Evolutionary conservation across 2,797 vertebrate species (phyloP).

Genomic region (Dendrocincla tyrannina): DNA sequence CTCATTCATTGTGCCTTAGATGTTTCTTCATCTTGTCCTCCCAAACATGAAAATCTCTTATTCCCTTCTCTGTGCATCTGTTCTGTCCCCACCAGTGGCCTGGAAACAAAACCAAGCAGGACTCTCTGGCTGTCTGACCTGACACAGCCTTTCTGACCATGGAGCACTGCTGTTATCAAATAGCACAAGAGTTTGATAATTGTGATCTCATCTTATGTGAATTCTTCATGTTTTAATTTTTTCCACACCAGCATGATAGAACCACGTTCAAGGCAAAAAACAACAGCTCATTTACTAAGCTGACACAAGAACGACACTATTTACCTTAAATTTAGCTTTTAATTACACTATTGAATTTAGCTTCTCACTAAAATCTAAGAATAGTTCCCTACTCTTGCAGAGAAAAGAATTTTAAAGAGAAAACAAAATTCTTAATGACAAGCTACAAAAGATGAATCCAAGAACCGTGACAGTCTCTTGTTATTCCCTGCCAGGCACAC

Average conservation of each 20-base stretch:
- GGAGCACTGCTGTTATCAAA: neutral
- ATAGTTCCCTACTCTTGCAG: neutral
- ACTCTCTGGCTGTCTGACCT: neutral
- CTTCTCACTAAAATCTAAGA: neutral
- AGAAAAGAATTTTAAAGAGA: neutral
- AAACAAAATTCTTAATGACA: neutral
- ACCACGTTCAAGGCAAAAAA: neutral
- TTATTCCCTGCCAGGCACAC: neutral
- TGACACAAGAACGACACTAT: neutral
- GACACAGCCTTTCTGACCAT: neutral
- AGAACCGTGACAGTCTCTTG: neutral
- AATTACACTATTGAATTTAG: neutral
- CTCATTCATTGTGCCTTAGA: neutral
- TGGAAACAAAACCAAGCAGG: neutral
- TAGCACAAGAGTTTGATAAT: neutral
- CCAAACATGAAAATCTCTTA: neutral
- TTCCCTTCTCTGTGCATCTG: neutral
- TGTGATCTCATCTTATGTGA: neutral
- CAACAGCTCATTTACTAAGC: neutral
- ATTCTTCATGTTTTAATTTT: neutral
- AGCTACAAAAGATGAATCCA: neutral
- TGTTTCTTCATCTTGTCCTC: neutral
- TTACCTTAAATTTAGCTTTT: neutral
- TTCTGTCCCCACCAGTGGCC: neutral
- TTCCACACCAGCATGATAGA: fast-evolving